Base-by-base conservation (phyloP, 2,113 vertebrate genomes). In the Marmota monax region DNA sequence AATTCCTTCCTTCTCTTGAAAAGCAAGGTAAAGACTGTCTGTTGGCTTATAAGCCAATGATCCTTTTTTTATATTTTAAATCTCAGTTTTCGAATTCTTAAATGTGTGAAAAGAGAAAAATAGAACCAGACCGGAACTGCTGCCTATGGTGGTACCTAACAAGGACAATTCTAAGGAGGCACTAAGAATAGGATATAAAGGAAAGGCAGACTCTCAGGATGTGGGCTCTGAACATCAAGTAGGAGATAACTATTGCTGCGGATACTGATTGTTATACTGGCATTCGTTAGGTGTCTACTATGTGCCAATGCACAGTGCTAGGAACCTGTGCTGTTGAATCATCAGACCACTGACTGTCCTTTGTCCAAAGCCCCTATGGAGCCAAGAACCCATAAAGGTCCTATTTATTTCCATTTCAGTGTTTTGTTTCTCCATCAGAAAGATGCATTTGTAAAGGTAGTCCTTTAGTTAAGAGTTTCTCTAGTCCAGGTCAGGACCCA, bases 81-180 rank as follows among this genome's bases (percentile, higher is more conserved):
- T 83, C 51, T 61, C 63, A 25, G n/a, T 72, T 70, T 69, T 78
- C 10, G 42, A 53, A 90, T 74, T 45, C 73, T 92, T 45, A 51
- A 92, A 53, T 78, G 34, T 61, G 6, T 53, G 88, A 94, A 92
- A 34, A 97, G 88, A 56, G 34, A 78, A 88, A 51, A 37, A 51
- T 12, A 63, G 67, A 72, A 48, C 29, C 27, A 73, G 45, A 87
- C 58, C 63, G 11, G 56, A 61, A 39, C 39, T 65, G 18, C 37
- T 11, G 7, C 65, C n/a, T 22, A 2, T 17, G 17, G 29, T 61
- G 37, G 34, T 34, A 2, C 11, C 51, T 73, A 45, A 45, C 22
- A 11, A 20, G 13, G 77, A 48, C 61, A 29, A 29, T 16, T 16
- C 53, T 34, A n/a, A 65, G 27, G 56, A 74, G n/a, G 76, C 48